phyloP scores from a whole-genome alignment of 2,113 vertebrate genomes.

The Festucalex cinctus region DNA sequence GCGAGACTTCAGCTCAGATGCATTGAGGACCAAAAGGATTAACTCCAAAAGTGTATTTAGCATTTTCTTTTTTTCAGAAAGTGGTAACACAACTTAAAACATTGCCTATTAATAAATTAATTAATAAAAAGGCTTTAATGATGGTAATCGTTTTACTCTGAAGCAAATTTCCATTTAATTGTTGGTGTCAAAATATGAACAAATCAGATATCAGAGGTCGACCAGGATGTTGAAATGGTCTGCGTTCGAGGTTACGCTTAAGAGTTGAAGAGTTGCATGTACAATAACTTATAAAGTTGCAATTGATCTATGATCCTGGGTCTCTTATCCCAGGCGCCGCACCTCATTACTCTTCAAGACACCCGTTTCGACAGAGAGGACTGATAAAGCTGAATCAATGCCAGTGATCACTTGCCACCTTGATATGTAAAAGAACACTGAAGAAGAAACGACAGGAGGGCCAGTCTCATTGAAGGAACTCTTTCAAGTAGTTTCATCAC shows the following conservation, averaged over 20 bases:
- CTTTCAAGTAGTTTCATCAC: background rate
- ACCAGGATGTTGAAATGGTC: background rate
- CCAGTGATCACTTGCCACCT: constrained; percentile 52
- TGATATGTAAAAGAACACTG: constrained; percentile 39
- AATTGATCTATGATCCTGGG: constrained; percentile 46
- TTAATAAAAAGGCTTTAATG: background rate
- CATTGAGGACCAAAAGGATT: background rate
- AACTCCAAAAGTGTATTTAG: background rate
- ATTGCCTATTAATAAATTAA: background rate
- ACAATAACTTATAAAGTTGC: constrained; percentile 44
- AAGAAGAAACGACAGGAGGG: constrained; percentile 40
- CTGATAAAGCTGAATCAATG: constrained; percentile 66
- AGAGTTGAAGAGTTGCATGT: constrained; percentile 30
- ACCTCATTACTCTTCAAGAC: constrained; percentile 67
- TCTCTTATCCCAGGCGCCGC: constrained; percentile 52
- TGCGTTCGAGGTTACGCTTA: background rate
- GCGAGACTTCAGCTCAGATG: background rate
- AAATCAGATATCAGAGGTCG: background rate
- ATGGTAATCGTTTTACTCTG: background rate
- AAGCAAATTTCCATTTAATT: too few relatives aligned
- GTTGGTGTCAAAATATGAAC: background rate
- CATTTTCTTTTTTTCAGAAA: background rate
- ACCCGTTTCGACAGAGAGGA: constrained; percentile 47
- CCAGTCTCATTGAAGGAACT: constrained; percentile 13
- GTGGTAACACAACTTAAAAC: background rate